Conservation (phyloP, 2,888 invertebrate species). For the Euclidia mi region DNA sequence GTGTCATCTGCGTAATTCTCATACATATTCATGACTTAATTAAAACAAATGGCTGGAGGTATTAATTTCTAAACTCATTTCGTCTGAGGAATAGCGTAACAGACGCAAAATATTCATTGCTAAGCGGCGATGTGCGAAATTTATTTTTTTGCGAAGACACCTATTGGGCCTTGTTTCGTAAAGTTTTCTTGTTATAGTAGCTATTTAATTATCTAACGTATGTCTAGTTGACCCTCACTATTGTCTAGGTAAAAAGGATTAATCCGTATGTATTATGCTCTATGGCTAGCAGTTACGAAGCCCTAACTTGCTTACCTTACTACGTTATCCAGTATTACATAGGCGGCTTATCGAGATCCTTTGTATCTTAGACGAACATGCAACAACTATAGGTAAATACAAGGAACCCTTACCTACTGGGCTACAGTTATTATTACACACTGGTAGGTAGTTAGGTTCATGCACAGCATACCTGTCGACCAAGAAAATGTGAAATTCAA, state of each 20-base stretch:
- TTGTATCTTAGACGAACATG: too few species aligned
- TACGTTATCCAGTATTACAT: too few species aligned
- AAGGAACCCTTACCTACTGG: too few species aligned
- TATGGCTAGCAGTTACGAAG: too few species aligned
- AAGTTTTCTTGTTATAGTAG: slow-evolving; percentile 27
- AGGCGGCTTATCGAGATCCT: too few species aligned
- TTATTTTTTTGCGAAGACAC: slow-evolving; percentile 37
- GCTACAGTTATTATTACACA: too few species aligned
- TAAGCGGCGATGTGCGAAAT: slow-evolving; percentile 37
- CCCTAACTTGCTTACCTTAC: too few species aligned
- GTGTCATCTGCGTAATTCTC: slow-evolving; percentile 68
- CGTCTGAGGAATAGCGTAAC: slow-evolving; percentile 64
- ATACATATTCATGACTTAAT: slow-evolving; percentile 81
- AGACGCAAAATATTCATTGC: slow-evolving; percentile 59
- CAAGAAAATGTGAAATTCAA: too few species aligned
- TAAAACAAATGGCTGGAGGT: slow-evolving; percentile 78
- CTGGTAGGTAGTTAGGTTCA: too few species aligned
- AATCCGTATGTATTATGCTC: slow-evolving; percentile 23
- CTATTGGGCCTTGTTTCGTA: slow-evolving; percentile 29
- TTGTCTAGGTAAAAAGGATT: slow-evolving; percentile 18
- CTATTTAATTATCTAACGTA: slow-evolving; percentile 17
- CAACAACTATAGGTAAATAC: too few species aligned
- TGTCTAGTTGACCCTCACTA: slow-evolving; percentile 21
- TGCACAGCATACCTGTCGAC: too few species aligned
- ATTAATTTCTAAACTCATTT: slow-evolving; percentile 78